Base-by-base conservation (phyloP, 2,113 vertebrate genomes). In the Gymnocephalus cernua region DNA sequence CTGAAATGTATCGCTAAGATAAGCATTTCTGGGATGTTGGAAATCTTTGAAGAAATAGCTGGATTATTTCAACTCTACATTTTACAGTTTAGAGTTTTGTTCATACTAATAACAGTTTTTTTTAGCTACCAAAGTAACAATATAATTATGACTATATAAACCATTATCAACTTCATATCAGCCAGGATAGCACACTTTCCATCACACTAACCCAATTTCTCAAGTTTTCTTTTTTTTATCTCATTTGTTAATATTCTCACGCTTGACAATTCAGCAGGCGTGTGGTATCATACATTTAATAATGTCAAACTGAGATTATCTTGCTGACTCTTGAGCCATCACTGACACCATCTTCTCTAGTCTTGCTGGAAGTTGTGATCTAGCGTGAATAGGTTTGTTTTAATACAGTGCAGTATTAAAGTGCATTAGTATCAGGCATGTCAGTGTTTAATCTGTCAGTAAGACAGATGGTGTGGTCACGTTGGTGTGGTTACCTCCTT, bases 341-440 rank as follows among this genome's bases (percentile, higher is more conserved):
- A 21, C 21, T 27, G 50, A 44, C 65, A 53, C 38, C 2, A 15
- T 45, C 19, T 58, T 54, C 15, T 27, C 27, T 47, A 50, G 63
- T 57, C 8, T 29, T 47, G 15, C 74, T 74, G 87, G 85, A 83
- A 83, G 68, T 79, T 48, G 47, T 67, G 59, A 68, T 80, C 71
- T 72, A 5, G 25, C 18, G 5, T 38, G 51, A 48, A 48, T 74
- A 35, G 35, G 48, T 82, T 62, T 82, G 58, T 62, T 78, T 79
- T 58, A 6, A 79, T 53, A 68, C 2, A 10, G n/a, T 58, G 68
- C 32, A 53, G 51, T 19, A n/a, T n/a, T n/a, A 11, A 51, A 32
- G 53, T 41, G 48, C 54, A 56, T 51, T 45, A 45, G 56, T 45
- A 64, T 56, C 58, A 56, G 59, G 27, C 23, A n/a, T 76, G 50